A percentile compares a stretch with the other conserved stretches of the same genome.
Evolutionary conservation across 2,888 invertebrate genomes (phyloP).

Genomic region (Horisme vitalbata): DNA sequence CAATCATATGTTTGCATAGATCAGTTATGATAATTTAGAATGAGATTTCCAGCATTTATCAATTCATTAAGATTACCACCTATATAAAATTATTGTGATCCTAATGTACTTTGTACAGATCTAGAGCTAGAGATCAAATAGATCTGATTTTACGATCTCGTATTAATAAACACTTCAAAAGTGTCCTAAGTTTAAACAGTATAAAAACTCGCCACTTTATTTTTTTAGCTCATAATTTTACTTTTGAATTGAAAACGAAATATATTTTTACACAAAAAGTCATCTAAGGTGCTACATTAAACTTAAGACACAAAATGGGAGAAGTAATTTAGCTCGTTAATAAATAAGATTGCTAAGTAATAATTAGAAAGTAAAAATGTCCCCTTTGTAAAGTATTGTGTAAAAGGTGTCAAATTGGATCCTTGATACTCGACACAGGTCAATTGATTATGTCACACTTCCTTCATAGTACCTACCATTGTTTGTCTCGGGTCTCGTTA

Average conservation of each 20-base stretch:
- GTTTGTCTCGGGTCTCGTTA: neutral
- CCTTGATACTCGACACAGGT: neutral
- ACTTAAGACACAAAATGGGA: slow-evolving; percentile 4
- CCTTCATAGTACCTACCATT: neutral
- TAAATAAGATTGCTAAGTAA: neutral
- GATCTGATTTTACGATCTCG: neutral
- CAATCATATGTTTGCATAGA: too few relatives aligned
- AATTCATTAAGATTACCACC: slow-evolving; percentile 5
- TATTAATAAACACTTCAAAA: slow-evolving; percentile 12
- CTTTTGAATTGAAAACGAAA: too few relatives aligned
- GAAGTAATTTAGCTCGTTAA: neutral
- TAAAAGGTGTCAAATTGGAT: neutral
- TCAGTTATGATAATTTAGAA: too few relatives aligned
- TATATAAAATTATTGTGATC: neutral
- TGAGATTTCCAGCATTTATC: slow-evolving; percentile 16
- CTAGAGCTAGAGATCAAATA: too few relatives aligned
- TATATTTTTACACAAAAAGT: slow-evolving; percentile 8
- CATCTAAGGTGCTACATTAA: neutral
- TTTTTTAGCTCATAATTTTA: too few relatives aligned
- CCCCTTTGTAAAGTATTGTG: neutral
- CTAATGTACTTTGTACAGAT: slow-evolving; percentile 13
- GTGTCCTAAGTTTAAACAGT: slow-evolving; percentile 1
- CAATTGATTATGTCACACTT: slow-evolving; percentile 7
- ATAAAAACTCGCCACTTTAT: too few relatives aligned
- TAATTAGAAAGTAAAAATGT: neutral